A percentile compares a stretch with the other conserved stretches of the same genome.
These are phyloP conservation scores for Griposia aprilina DNA, from an alignment of 2,888 invertebrate genomes.

Conservation along the genomic window DNA sequence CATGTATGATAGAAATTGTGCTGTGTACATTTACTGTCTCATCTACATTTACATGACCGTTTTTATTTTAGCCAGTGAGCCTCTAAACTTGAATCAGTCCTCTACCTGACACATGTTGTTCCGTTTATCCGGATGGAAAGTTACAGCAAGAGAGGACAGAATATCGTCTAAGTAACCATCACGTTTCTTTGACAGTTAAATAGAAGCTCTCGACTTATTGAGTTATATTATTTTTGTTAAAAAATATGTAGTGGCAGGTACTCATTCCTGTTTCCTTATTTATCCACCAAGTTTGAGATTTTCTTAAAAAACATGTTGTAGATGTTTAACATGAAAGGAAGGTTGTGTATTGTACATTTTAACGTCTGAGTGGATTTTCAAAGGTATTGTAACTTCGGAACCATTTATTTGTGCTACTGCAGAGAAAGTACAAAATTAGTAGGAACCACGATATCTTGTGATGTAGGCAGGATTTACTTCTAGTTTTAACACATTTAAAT, in stretches of 20 bases:
- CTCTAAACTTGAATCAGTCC: neutral
- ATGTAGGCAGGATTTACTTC: neutral
- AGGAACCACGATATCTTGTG: neutral
- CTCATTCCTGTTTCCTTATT: conserved; percentile 10
- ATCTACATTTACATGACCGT: neutral
- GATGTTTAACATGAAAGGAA: conserved; percentile 29
- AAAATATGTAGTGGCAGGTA: neutral
- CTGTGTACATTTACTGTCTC: neutral
- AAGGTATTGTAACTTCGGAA: neutral
- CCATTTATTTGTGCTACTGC: neutral
- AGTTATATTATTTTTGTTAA: conserved; percentile 40
- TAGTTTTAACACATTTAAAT: neutral
- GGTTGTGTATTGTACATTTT: conserved; percentile 3
- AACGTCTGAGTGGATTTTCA: conserved; percentile 2
- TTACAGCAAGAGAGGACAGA: neutral
- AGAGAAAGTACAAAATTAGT: neutral
- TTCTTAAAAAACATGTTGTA: conserved; percentile 15
- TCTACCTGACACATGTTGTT: neutral
- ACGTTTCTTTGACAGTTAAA: conserved; percentile 41
- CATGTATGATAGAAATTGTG: neutral
- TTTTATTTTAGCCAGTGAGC: neutral
- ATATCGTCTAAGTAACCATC: conserved; percentile 5
- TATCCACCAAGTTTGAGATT: conserved; percentile 15
- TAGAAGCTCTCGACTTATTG: conserved; percentile 23
- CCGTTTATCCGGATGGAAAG: neutral